phyloP scores from a whole-genome alignment of 2,797 vertebrate genomes.

The Gymnoscopelus microlampas region DNA sequence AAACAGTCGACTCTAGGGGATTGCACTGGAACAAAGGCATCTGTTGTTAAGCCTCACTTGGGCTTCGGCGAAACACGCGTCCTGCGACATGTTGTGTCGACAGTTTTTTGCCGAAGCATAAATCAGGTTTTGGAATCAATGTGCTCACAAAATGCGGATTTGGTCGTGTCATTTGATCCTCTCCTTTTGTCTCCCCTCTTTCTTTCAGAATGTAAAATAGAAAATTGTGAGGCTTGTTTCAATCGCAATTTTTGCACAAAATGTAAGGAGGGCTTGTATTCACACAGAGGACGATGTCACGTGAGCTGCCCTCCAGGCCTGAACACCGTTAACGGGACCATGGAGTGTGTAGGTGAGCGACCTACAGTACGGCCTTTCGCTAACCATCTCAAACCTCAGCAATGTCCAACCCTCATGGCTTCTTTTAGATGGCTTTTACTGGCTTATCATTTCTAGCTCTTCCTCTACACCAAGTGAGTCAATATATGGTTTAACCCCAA shows the following conservation, averaged over 20 bases:
- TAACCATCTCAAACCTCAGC: background rate
- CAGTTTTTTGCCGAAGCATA: background rate
- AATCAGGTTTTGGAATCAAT: conserved; percentile 9
- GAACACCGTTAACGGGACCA: conserved; percentile 86
- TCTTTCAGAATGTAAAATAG: conserved; percentile 96
- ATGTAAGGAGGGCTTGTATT: conserved; percentile 96
- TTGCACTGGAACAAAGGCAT: background rate
- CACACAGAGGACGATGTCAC: conserved; percentile 95
- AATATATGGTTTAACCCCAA: no score
- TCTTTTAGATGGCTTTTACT: no score
- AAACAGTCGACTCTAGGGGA: conserved; percentile 2
- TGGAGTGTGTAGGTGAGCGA: conserved; percentile 95
- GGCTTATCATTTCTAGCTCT: background rate
- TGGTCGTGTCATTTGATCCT: conserved; percentile 40
- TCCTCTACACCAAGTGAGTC: background rate
- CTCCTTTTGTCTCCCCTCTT: conserved; percentile 64
- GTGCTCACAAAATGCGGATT: conserved; percentile 23
- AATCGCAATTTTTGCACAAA: conserved; percentile 99
- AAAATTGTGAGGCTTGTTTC: conserved; percentile 98
- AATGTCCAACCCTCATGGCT: no score
- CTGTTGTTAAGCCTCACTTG: no score
- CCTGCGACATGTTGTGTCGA: no score
- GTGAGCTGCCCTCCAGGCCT: conserved; percentile 90
- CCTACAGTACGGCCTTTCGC: background rate
- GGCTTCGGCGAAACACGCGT: no score